Base-by-base conservation (phyloP, 2,888 invertebrate genomes). In the Drosophila dives region DNA sequence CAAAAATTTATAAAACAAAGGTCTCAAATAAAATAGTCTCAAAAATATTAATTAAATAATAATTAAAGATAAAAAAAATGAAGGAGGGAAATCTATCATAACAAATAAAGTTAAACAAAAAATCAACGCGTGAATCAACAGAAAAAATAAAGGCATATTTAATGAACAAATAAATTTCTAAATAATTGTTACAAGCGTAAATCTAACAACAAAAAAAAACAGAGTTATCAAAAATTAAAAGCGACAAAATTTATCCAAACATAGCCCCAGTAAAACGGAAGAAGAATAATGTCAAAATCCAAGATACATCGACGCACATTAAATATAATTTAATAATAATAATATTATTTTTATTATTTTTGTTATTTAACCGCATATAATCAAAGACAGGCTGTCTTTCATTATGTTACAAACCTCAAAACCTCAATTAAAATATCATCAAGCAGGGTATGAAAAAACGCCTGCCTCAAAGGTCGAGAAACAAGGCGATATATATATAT, bases 391-490 rank as follows among this genome's bases (percentile, higher is more conserved):
- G 2, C 8, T 23, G n/a, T n/a, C n/a, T 45, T 15, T 45, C 8
- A 23, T 45, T 23, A 23, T 23, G 23, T 23, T 2, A 4, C 23
- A 23, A 45, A 1, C 23, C 45, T 23, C 20, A 5, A 7, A 20
- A 20, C 20, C 20, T 20, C 45, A 23, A 23, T 15, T 45, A 15
- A 45, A 45, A 45, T 23, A 45, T 1, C 45, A 8, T 45, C 45
- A 45, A 8, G 15, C 45, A 45, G 45, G 45, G 45, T 45, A 45
- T 45, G 8, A 15, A 45, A 15, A 4, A 8, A 26, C 23, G 45
- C 45, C 56, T 62, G 79, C 80, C 62, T 40, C 68, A 83, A 81
- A 83, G 81, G 81, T 81, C 80, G 69, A 23, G 59, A 58, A n/a
- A 65, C 38, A 63, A 55, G 26, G 63, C 15, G 36, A 11, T 23